Evolutionary conservation across 2,888 invertebrate species (phyloP).

Genomic region (Melinopterus prodromus): DNA sequence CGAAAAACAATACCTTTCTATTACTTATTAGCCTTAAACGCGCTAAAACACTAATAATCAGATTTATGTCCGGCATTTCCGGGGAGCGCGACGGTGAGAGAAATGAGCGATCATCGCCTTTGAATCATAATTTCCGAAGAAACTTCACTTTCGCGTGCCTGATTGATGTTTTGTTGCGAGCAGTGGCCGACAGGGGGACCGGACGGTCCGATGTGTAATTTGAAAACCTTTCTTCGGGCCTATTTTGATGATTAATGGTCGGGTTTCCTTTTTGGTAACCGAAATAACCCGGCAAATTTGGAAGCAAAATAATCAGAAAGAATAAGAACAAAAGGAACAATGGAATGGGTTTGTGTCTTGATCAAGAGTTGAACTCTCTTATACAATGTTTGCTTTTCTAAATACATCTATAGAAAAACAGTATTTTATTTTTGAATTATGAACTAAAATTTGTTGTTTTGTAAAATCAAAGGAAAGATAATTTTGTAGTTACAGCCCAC

Average conservation of each 20-base stretch:
- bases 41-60: neutral
- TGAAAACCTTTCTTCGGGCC: conserved; percentile 4
- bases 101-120: neutral
- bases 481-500: no score
- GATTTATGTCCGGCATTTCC: neutral
- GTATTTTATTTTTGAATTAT: no score
- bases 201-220: conserved; percentile 4
- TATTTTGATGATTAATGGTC: neutral
- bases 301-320: neutral
- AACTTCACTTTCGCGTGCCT: neutral
- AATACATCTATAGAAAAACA: no score
- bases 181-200: neutral
- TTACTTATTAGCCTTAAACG: neutral
- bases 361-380: no score
- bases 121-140: neutral
- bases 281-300: neutral
- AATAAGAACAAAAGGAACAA: neutral
- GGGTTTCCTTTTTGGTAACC: neutral
- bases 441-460: no score
- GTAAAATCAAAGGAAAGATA: no score
- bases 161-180: neutral
- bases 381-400: no score
- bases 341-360: no score
- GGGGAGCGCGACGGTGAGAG: neutral
- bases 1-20: conserved; percentile 4